These are phyloP conservation scores for Flexamia atlantica DNA, from an alignment of 2,888 invertebrate genomes.

Conservation along the genomic window DNA sequence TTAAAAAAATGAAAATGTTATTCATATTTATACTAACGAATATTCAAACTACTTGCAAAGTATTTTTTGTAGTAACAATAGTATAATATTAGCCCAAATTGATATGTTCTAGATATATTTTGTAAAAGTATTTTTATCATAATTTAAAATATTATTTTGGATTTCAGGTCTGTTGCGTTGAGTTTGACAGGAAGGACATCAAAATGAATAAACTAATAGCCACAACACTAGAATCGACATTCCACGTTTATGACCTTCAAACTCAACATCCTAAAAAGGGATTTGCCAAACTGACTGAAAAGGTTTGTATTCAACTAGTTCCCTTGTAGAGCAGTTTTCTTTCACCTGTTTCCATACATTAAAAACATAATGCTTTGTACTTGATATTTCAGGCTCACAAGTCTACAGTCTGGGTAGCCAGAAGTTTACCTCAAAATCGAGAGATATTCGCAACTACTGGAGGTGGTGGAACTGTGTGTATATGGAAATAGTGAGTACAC, in stretches of 20 bases:
- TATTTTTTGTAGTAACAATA: no score
- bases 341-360: background rate
- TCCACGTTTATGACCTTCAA: slow-evolving; percentile 92
- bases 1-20: no score
- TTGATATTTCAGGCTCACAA: slow-evolving; percentile 75
- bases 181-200: slow-evolving; percentile 96
- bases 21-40: no score
- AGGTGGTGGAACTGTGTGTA: slow-evolving; percentile 91
- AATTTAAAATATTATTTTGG: background rate
- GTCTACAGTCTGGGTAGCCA: slow-evolving; percentile 93
- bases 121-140: no score
- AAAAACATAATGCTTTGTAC: background rate
- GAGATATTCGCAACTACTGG: slow-evolving; percentile 95
- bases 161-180: slow-evolving; percentile 84
- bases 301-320: slow-evolving; percentile 73
- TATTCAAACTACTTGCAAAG: no score
- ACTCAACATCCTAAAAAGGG: slow-evolving; percentile 93
- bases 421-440: slow-evolving; percentile 95
- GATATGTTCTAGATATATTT: no score
- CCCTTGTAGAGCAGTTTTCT: background rate
- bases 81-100: no score
- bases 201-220: slow-evolving; percentile 96
- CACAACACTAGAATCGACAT: slow-evolving; percentile 94
- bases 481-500: slow-evolving; percentile 95
- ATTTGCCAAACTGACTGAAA: slow-evolving; percentile 82